Base-by-base conservation (phyloP, 2,113 vertebrate genomes). In the Oncorhynchus masou region DNA sequence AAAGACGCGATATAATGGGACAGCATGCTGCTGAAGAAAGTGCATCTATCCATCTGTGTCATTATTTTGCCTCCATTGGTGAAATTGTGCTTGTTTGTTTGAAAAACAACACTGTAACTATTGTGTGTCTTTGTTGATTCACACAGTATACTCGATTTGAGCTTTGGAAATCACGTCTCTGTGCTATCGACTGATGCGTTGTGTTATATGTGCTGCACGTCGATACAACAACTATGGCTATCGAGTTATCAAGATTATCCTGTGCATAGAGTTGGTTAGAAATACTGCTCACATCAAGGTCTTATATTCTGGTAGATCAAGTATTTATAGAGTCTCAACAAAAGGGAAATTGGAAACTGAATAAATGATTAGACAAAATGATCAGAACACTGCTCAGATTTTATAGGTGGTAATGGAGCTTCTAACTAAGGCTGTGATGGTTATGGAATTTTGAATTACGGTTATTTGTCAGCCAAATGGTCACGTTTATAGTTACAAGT, bases 1-100 rank as follows among this genome's bases (percentile, higher is more conserved):
- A 22, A 24, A 62, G n/a, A 22, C 8, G 93, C 20, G 2, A n/a
- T n/a, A 64, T 25, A 24, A 19, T 1, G 60, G 60, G 24, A 64
- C 8, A 3, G 60, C 16, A 24, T 22, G 9, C 3, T 25, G 16
- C 11, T 12, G 20, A 11, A 54, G 16, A 22, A 64, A 22, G 20
- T 64, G 24, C 3, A 25, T 64, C 3, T 64, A 22, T 22, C 2
- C 25, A 9, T 19, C 51, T 54, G 3, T 19, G 13, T 19, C 65
- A 25, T 15, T 66, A 5, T 27, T 29, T 66, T 66, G 22, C 12
- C 22, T n/a, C 24, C 2, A 5, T 29, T 25, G 60, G 20, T 29
- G 60, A 64, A 64, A 64, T 24, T 64, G 39, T 45, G 9, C 16
- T 4, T 19, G 16, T 54, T 54, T 19, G 16, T 3, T 54, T 16